A percentile compares a stretch with the other conserved stretches of the same genome.
phyloP scores from a whole-genome alignment of 2,888 invertebrate genomes.

The Miltochrista miniata region DNA sequence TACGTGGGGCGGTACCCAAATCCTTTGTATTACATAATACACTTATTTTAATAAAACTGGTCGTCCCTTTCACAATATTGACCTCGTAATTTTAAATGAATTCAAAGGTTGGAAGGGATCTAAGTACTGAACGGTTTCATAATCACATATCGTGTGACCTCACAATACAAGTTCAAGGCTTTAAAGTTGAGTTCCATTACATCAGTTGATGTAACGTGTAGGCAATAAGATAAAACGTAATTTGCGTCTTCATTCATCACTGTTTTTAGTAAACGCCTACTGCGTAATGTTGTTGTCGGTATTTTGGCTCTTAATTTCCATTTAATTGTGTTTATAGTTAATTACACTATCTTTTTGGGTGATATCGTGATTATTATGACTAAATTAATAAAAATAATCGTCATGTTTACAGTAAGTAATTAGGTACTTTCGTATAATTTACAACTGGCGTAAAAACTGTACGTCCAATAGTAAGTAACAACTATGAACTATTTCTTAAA shows the following conservation, averaged over 20 bases:
- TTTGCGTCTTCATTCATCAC: conserved; percentile 14
- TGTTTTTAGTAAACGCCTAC: background rate
- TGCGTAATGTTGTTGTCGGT: background rate
- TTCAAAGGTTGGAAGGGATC: conserved; percentile 67
- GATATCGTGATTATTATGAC: background rate
- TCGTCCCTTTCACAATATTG: conserved; percentile 57
- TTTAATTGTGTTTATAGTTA: background rate
- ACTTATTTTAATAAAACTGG: conserved; percentile 52
- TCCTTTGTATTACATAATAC: conserved; percentile 55
- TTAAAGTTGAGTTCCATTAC: conserved; percentile 55
- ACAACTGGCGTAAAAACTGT: too few relatives aligned
- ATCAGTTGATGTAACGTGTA: conserved; percentile 3
- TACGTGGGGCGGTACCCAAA: conserved; percentile 19
- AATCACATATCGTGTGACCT: conserved; percentile 61
- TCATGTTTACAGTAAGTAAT: background rate
- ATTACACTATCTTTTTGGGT: background rate
- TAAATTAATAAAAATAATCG: background rate
- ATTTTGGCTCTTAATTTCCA: background rate
- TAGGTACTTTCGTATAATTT: too few relatives aligned
- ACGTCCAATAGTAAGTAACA: too few relatives aligned
- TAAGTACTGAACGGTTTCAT: conserved; percentile 57
- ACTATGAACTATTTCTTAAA: too few relatives aligned
- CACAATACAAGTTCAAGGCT: conserved; percentile 72
- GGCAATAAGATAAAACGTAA: conserved; percentile 15
- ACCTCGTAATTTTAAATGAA: conserved; percentile 66